Conservation (phyloP, 2,888 invertebrate genomes). For the Tetranychus truncatus region DNA sequence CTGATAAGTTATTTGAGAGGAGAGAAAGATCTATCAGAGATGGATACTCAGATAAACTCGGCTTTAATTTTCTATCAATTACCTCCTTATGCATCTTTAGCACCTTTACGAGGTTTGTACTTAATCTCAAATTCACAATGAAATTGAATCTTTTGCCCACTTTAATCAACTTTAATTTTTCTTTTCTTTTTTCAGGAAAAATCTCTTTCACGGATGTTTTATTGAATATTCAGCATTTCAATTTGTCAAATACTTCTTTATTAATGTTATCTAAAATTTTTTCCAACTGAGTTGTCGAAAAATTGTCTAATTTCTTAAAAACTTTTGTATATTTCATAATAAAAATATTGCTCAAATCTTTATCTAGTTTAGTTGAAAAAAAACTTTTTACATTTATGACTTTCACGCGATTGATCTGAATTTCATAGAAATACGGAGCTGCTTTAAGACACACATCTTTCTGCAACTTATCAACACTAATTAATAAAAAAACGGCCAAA, state of each 20-base stretch:
- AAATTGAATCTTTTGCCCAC: background rate
- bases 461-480: no score
- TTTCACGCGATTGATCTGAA: no score
- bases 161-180: background rate
- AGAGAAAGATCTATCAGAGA: background rate
- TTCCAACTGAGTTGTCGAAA: background rate
- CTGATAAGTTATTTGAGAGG: slow-evolving; percentile 7
- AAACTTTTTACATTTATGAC: no score
- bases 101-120: slow-evolving; percentile 3
- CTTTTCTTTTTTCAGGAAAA: slow-evolving; percentile 8
- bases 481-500: no score
- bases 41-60: background rate
- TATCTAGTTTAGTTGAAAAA: no score
- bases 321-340: no score
- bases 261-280: slow-evolving; percentile 4
- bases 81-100: slow-evolving; percentile 3
- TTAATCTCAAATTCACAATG: background rate
- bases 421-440: no score
- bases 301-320: no score
- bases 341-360: no score
- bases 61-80: slow-evolving; percentile 4
- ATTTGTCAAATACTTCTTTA: slow-evolving; percentile 6
- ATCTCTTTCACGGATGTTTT: slow-evolving; percentile 6
- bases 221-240: background rate
- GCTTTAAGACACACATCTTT: no score